phyloP scores from a whole-genome alignment of 2,888 invertebrate genomes.

The Epinotia bilunana region DNA sequence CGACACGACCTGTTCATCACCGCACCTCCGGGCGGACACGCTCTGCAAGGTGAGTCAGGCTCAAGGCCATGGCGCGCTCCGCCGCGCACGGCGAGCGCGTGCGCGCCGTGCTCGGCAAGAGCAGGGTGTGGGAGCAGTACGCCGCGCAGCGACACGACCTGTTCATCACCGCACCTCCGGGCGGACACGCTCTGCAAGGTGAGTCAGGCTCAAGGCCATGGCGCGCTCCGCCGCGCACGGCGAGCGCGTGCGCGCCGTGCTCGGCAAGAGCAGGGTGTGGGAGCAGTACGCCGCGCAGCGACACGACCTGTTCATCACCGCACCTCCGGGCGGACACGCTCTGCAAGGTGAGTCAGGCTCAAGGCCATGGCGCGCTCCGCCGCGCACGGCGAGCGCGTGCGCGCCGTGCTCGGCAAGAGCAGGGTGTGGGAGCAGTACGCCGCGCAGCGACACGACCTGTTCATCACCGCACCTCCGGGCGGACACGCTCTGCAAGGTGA shows the following conservation, averaged over 20 bases:
- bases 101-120: constrained; percentile 90
- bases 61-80: constrained; percentile 96
- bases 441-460: constrained; percentile 97
- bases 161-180: constrained; percentile 93
- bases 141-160: constrained; percentile 98
- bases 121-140: constrained; percentile 96
- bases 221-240: constrained; percentile 91
- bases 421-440: constrained; percentile 97
- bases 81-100: constrained; percentile 93
- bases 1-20: constrained; percentile 97
- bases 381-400: constrained; percentile 93
- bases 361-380: constrained; percentile 95
- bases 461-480: constrained; percentile 92
- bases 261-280: constrained; percentile 95
- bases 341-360: constrained; percentile 92
- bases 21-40: constrained; percentile 90
- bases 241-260: constrained; percentile 90
- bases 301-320: constrained; percentile 97
- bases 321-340: constrained; percentile 90
- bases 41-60: constrained; percentile 91
- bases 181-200: constrained; percentile 93
- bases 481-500: constrained; percentile 93
- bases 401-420: constrained; percentile 91
- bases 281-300: constrained; percentile 97
- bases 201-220: constrained; percentile 96